phyloP scores from a whole-genome alignment of 2,113 vertebrate species.

The Ursus arctos region DNA sequence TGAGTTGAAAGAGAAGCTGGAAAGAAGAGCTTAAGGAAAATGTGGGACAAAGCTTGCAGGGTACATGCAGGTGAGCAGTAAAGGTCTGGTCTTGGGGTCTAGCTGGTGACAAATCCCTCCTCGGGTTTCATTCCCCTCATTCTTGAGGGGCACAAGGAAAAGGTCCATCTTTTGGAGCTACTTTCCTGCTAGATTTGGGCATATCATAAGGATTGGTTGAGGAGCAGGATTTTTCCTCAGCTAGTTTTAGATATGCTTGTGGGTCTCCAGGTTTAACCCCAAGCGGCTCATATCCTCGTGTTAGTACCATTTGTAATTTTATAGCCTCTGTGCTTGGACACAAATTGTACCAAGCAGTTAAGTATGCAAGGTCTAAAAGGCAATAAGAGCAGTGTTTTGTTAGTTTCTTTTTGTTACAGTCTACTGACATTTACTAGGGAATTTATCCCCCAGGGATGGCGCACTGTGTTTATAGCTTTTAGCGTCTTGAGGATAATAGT shows the following conservation, averaged over 20 bases:
- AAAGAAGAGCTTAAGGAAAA: not conserved
- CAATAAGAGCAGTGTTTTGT: not conserved
- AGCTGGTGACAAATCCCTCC: not conserved
- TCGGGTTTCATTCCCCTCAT: not conserved
- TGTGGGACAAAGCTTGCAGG: not conserved
- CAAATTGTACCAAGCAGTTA: not conserved
- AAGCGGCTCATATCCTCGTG: not conserved
- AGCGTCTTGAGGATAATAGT: not conserved
- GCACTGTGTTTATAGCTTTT: not conserved
- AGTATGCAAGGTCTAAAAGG: not conserved
- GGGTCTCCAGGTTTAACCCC: not conserved
- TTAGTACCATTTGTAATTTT: not conserved
- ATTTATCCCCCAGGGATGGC: not conserved
- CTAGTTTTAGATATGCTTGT: not conserved
- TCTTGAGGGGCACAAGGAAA: not conserved
- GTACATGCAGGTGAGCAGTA: not conserved
- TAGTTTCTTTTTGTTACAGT: not conserved
- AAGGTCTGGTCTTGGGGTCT: not conserved
- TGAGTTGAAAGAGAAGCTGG: not conserved
- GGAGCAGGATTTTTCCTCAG: not conserved
- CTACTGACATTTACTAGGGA: not conserved
- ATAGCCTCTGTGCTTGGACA: not conserved
- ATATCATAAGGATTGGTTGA: not conserved
- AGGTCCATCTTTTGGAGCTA: not conserved
- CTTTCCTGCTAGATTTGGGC: not conserved